Base-by-base conservation (phyloP, 2,888 invertebrate species). In the Candidula unifasciata region DNA sequence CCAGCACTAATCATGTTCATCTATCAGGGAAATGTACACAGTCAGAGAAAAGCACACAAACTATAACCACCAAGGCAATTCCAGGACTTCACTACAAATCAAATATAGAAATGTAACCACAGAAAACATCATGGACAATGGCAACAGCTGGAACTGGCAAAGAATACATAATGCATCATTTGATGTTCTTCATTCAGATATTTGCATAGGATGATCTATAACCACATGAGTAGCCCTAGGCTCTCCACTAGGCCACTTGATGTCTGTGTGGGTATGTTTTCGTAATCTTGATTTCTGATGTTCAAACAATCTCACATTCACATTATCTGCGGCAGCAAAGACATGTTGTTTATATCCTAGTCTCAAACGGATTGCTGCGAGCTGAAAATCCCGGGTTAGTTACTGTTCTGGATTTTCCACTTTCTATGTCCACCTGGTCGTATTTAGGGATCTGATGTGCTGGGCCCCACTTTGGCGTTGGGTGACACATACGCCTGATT, bases 381-480 rank as follows among this genome's bases (percentile, higher is more conserved):
- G 86, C 64, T 44, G 86, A 89, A 79, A 90, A 91, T 82, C 90
- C 91, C 1, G 91, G 91, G 83, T 91, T 91, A 37, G 89, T 89
- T 71, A 91, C 89, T 30, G 90, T 90, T 77, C 87, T 89, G 16
- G 86, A 84, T 35, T 88, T 76, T 83, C 87, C 69, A 30, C 71
- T 73, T n/a, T 87, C 86, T 3, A 80, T 60, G n/a, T 88, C 88
- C 16, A 30, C 64, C 2, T 89, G 68, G 69, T 90, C 90, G 86
- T 88, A 90, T 79, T 89, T 89, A 21, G 91, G 91, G 33, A 92
- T 86, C 86, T 91, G 92, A 85, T 91, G 91, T 13, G 92, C 92
- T 27, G 93, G 93, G 10, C 96, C 96, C 96, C 96, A 96, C 88
- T 96, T 96, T 2, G 95, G 95, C 0, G 96, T 96, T 0, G 96